Evolutionary conservation across 2,888 invertebrate genomes (phyloP), one percentile per base, ranked within the genome.

Genomic region (Spilarctia lutea): DNA sequence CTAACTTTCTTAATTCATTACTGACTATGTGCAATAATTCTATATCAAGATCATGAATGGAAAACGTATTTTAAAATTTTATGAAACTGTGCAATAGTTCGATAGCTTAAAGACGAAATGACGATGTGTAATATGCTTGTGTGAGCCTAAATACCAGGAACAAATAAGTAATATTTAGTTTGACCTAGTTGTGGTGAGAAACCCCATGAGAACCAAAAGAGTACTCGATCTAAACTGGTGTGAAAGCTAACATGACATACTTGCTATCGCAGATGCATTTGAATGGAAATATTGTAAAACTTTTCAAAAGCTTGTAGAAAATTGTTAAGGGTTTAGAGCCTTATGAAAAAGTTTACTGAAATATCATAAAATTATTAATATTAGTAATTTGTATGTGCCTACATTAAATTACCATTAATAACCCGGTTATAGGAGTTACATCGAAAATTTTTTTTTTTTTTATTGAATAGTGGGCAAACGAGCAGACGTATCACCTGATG

Each of bases 231-330:
- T 65, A 75, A 48, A 66, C 76, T 76, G 81, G 77, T 74, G 75
- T 84, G 67, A 83, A 77, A 79, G 85, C 85, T 75, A 83, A 84
- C 85, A n/a, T n/a, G n/a, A n/a, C n/a, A 83, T 75, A 72, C 74
- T 69, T 68, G 63, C 69, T 79, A 78, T 83, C 79, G 74, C 79
- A 73, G 73, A 83, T 83, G 78, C 85, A 81, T 81, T 84, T 78
- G 76, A 79, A 84, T 75, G 79, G 78, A 79, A 81, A 81, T 74
- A 60, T 42, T 27, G 72, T 30, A 52, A 65, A 48, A 48, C 67
- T 72, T 77, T 71, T 73, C 48, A 77, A 73, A 65, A 75, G 73
- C 73, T 65, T 67, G 72, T 39, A 75, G 63, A 79, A 71, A 77
- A 66, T 68, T 33, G 4, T 20, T 11, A 3, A 20, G 18, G 2